Evolutionary conservation across 2,113 vertebrate genomes (phyloP).

Genomic region (Macaca fascicularis): DNA sequence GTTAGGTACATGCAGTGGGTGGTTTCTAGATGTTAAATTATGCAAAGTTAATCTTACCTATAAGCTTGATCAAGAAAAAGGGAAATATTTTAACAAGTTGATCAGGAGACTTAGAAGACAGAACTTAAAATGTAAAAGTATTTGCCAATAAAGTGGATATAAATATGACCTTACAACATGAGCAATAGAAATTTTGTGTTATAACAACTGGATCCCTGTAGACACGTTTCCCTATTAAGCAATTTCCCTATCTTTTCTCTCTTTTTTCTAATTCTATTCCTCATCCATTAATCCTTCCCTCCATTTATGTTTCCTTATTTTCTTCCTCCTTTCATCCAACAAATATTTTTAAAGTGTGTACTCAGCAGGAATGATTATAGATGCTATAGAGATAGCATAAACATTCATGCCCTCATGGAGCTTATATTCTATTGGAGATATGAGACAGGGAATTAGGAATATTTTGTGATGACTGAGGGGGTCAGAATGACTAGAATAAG

Average conservation of each 20-base stretch:
- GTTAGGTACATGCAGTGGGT: background rate
- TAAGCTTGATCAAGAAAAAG: background rate
- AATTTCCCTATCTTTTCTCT: background rate
- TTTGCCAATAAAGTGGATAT: background rate
- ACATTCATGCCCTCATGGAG: background rate
- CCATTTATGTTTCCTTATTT: background rate
- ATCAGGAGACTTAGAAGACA: background rate
- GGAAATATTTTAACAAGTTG: background rate
- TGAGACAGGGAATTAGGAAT: background rate
- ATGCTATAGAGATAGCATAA: background rate
- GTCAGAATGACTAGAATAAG: background rate
- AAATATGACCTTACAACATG: background rate
- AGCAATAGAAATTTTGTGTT: background rate
- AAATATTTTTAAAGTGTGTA: background rate
- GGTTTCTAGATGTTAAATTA: background rate
- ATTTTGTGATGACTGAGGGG: background rate
- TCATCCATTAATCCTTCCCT: background rate
- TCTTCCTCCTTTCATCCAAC: background rate
- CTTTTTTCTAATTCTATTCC: background rate
- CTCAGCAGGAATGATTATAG: background rate
- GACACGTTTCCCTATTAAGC: background rate
- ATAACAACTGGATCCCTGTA: background rate
- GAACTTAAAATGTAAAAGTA: background rate
- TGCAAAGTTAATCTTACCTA: background rate
- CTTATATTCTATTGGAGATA: background rate